Conservation (phyloP, 2,888 invertebrate species). For the Papilio demoleus region DNA sequence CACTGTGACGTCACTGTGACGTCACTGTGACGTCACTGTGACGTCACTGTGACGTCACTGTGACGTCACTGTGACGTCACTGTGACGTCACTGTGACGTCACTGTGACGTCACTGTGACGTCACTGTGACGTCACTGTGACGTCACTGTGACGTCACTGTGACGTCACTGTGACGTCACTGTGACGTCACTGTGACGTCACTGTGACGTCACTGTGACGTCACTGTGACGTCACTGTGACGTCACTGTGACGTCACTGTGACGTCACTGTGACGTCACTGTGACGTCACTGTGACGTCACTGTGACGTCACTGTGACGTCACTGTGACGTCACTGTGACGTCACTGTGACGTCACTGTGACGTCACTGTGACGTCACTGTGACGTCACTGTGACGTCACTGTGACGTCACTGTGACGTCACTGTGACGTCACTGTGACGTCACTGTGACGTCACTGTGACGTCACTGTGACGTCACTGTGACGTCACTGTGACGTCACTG, state of each 20-base stretch:
- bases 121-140: slow-evolving; percentile 9
- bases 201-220: slow-evolving; percentile 11
- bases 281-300: slow-evolving; percentile 10
- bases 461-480: slow-evolving; percentile 11
- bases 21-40: slow-evolving; percentile 11
- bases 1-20: slow-evolving; percentile 11
- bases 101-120: slow-evolving; percentile 17
- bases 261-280: slow-evolving; percentile 11
- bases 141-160: slow-evolving; percentile 13
- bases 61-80: slow-evolving; percentile 10
- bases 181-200: slow-evolving; percentile 10
- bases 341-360: slow-evolving; percentile 9
- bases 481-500: slow-evolving; percentile 11
- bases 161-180: slow-evolving; percentile 7
- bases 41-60: slow-evolving; percentile 11
- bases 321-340: slow-evolving; percentile 17
- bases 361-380: slow-evolving; percentile 13
- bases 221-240: slow-evolving; percentile 11
- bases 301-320: slow-evolving; percentile 14
- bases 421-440: slow-evolving; percentile 11
- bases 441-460: slow-evolving; percentile 11
- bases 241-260: slow-evolving; percentile 11
- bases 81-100: slow-evolving; percentile 14
- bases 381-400: slow-evolving; percentile 7
- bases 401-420: slow-evolving; percentile 10